Conservation (phyloP, 2,888 invertebrate genomes). For the Oscheius sp. region DNA sequence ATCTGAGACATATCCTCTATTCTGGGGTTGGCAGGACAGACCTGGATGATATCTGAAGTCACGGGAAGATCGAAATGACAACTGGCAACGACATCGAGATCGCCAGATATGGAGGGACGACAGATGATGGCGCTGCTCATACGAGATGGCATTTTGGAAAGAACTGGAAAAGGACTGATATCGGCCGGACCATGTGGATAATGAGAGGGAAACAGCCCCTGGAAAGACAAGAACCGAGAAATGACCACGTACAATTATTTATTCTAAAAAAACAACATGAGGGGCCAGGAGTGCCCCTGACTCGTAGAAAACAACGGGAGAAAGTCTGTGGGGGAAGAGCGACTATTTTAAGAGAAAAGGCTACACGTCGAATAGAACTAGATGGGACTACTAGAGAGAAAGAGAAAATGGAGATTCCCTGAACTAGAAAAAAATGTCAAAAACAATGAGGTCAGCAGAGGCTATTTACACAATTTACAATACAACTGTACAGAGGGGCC, state of each 20-base stretch:
- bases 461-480: conserved; percentile 14
- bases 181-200: neutral
- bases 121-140: conserved; percentile 20
- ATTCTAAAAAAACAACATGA: conserved; percentile 29
- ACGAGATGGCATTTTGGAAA: neutral
- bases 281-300: conserved; percentile 5
- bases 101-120: conserved; percentile 21
- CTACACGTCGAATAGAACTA: conserved; percentile 24
- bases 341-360: conserved; percentile 10
- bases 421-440: conserved; percentile 17
- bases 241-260: conserved; percentile 9
- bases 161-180: neutral
- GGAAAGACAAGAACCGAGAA: neutral
- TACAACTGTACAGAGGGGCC: neutral
- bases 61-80: conserved; percentile 31
- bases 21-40: neutral
- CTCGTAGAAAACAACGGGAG: conserved; percentile 23
- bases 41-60: conserved; percentile 12
- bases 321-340: neutral
- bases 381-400: neutral
- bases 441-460: conserved; percentile 10
- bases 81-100: conserved; percentile 22
- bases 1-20: neutral
- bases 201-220: conserved; percentile 1
- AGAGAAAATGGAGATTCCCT: conserved; percentile 7